Evolutionary conservation across 2,113 vertebrate genomes (phyloP).

Genomic region (Protomyctophum bolini): DNA sequence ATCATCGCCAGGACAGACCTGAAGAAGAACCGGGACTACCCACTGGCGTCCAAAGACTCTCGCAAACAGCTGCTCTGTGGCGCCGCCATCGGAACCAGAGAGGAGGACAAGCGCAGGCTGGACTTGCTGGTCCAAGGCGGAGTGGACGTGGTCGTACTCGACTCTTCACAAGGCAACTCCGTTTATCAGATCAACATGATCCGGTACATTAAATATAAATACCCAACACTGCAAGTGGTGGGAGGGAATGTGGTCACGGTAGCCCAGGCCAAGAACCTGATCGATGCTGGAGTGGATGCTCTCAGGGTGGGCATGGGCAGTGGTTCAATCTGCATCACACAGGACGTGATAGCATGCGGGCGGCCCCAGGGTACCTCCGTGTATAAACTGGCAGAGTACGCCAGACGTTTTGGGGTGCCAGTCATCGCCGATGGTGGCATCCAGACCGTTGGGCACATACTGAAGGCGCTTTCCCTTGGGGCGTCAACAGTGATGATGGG

Average conservation of each 20-base stretch:
- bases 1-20: constrained; percentile 85
- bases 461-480: constrained; percentile 83
- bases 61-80: constrained; percentile 84
- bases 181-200: constrained; percentile 86
- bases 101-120: constrained; percentile 84
- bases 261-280: constrained; percentile 84
- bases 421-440: constrained; percentile 85
- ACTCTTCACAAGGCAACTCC: constrained; percentile 85
- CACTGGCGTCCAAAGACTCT: constrained; percentile 83
- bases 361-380: constrained; percentile 84
- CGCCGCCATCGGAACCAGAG: constrained; percentile 81
- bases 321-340: constrained; percentile 86
- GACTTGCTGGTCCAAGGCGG: constrained; percentile 83
- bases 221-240: constrained; percentile 82
- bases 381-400: constrained; percentile 84
- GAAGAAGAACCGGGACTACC: constrained; percentile 85
- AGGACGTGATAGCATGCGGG: constrained; percentile 87
- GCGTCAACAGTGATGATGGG: constrained; percentile 88
- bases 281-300: constrained; percentile 83
- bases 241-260: constrained; percentile 86
- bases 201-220: constrained; percentile 85
- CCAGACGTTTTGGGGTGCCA: constrained; percentile 81
- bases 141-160: constrained; percentile 82
- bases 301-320: constrained; percentile 85
- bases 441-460: constrained; percentile 83